Evolutionary conservation across 2,888 invertebrate species (phyloP), one percentile per base, ranked within the genome.

Genomic region (Nymphalis polychloros): DNA sequence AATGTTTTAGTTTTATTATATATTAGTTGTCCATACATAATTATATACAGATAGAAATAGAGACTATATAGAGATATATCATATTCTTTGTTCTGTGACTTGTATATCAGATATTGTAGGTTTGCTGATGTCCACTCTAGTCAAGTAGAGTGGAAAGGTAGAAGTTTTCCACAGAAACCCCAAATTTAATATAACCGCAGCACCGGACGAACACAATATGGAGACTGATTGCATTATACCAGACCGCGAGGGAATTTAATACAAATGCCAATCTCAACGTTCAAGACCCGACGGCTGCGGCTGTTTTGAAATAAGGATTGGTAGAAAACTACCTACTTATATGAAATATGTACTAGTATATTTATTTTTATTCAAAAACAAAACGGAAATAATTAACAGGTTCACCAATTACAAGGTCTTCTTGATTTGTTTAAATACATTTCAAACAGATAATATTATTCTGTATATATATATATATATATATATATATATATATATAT

Each of bases 171-270:
- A 46, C 20, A 10, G 52, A 63, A 63, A 8, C 16, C 41, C 68
- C 46, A 64, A 64, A 68, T 63, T 53, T 68, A 64, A 68, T 70
- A 68, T 52, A 62, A 59, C 19, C 50, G 48, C 52, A 31, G 61
- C n/a, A 49, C 41, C 20, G 59, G 27, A 17, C 53, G 53, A 47
- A 48, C 68, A 64, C 64, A 65, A 68, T 65, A 62, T 64, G 57
- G 48, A 41, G 64, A 47, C 62, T 70, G 64, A 70, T 70, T 68
- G 67, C 64, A 59, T 70, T 68, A 70, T 62, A 49, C 61, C 61
- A 50, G 47, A 52, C 69, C 62, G 65, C 63, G 48, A 41, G 67
- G 63, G 57, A 64, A 57, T 50, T 61, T 64, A 61, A 68, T 61
- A 68, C 60, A 68, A 64, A 61, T 67, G 61, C 61, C 61, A 66